Evolutionary conservation across 2,113 vertebrate species (phyloP).

Genomic region (Brachyistius frenatus): DNA sequence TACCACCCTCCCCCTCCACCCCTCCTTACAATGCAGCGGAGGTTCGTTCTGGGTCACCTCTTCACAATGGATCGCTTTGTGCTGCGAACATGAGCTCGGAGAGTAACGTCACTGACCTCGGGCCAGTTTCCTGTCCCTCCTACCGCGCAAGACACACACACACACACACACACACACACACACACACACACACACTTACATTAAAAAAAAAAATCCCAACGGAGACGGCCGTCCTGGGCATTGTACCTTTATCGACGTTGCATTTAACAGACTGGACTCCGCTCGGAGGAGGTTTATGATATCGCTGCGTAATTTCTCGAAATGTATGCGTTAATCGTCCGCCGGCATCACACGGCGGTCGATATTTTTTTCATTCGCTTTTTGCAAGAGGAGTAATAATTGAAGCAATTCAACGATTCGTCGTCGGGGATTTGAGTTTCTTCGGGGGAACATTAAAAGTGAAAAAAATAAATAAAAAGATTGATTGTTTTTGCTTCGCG

Average conservation of each 20-base stretch:
- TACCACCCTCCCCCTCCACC: no score
- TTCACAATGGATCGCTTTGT: constrained; percentile 63
- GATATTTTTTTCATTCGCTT: constrained; percentile 26
- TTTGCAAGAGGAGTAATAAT: constrained; percentile 19
- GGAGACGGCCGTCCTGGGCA: neutral
- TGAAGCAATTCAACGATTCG: constrained; percentile 6
- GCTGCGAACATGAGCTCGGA: constrained; percentile 37
- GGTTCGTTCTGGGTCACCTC: constrained; percentile 50
- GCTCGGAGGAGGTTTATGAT: neutral
- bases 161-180: constrained; percentile 14
- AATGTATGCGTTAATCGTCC: constrained; percentile 18
- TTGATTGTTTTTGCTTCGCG: no score
- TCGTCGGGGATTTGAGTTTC: neutral
- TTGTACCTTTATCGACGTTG: neutral
- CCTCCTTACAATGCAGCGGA: constrained; percentile 11
- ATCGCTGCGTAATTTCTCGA: constrained; percentile 4
- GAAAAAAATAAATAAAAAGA: neutral
- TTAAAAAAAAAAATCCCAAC: neutral
- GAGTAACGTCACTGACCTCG: constrained; percentile 40
- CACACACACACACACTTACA: constrained; percentile 2
- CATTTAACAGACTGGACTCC: neutral
- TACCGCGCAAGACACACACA: neutral
- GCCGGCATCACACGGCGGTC: constrained; percentile 1
- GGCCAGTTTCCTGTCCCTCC: constrained; percentile 58
- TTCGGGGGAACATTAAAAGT: constrained; percentile 15